These are phyloP conservation scores for Pristionchus exspectatus DNA, from an alignment of 2,888 invertebrate species.

Conservation along the genomic window DNA sequence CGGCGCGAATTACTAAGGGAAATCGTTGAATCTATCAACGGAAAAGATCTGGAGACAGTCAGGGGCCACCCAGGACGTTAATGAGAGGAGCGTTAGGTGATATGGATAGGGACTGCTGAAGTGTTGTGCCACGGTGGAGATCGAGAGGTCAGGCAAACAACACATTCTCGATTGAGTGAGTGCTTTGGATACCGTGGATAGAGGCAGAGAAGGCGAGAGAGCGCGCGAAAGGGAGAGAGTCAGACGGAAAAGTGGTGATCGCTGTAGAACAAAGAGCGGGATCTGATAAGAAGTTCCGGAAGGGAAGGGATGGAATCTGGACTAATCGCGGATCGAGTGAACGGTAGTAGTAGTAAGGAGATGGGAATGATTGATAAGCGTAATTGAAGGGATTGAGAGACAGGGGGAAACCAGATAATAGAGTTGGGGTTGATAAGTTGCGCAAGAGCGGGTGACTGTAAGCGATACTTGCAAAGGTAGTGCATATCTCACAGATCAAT, in stretches of 20 bases:
- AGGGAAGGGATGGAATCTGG: neutral
- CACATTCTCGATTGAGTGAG: neutral
- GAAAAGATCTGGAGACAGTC: neutral
- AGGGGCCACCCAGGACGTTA: neutral
- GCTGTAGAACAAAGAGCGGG: neutral
- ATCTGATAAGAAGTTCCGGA: constrained; percentile 32
- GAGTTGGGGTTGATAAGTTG: neutral
- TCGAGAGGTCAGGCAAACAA: constrained; percentile 5
- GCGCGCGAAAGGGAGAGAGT: neutral
- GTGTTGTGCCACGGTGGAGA: neutral
- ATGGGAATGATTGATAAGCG: constrained; percentile 22
- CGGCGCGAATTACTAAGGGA: neutral
- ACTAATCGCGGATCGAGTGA: constrained; percentile 4
- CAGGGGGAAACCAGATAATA: neutral
- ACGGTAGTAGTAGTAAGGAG: neutral
- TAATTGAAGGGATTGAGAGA: neutral
- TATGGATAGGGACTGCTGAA: neutral
- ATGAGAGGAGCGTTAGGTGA: neutral
- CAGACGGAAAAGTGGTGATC: neutral
- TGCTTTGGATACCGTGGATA: neutral
- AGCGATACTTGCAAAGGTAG: neutral
- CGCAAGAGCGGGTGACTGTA: neutral
- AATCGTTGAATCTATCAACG: neutral
- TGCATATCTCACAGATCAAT: neutral
- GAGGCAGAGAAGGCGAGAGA: neutral